Percentiles rank a stretch among this genome's conserved stretches.
phyloP scores from a whole-genome alignment of 2,888 invertebrate species.

The Zaprionus bogoriensis region DNA sequence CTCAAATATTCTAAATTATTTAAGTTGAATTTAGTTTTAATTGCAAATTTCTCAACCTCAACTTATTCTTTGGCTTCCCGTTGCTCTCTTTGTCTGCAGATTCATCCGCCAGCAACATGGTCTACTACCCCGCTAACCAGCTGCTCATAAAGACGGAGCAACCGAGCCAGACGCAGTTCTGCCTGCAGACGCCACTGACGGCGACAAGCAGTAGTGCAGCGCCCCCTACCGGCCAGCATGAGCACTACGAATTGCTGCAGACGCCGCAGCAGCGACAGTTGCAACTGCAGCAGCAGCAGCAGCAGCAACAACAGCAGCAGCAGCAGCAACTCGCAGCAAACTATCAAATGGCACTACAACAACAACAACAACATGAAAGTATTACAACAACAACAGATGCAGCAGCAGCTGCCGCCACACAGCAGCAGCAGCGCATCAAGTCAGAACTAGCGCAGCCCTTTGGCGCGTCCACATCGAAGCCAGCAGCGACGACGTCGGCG shows the following conservation, averaged over 20 bases:
- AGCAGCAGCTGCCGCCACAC: slow-evolving; percentile 12
- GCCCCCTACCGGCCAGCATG: slow-evolving; percentile 50
- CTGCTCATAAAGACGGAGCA: slow-evolving; percentile 82
- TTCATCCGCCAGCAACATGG: slow-evolving; percentile 80
- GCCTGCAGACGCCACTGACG: slow-evolving; percentile 62
- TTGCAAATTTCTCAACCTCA: neutral
- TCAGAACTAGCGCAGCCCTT: slow-evolving; percentile 48
- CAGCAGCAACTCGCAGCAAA: slow-evolving; percentile 39
- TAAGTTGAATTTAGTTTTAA: too few relatives aligned
- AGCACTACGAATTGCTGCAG: slow-evolving; percentile 64
- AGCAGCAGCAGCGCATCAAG: slow-evolving; percentile 56
- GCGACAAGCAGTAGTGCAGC: slow-evolving; percentile 19
- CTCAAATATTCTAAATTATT: too few relatives aligned
- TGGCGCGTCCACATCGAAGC: slow-evolving; percentile 12
- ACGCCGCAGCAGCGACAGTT: slow-evolving; percentile 67
- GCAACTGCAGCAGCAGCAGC: slow-evolving; percentile 69
- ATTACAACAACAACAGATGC: slow-evolving; percentile 35
- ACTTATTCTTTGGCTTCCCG: too few relatives aligned
- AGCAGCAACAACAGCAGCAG: slow-evolving; percentile 54
- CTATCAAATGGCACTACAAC: slow-evolving; percentile 56
- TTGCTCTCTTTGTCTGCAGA: slow-evolving; percentile 65
- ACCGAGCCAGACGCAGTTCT: slow-evolving; percentile 79
- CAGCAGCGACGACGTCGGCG: slow-evolving; percentile 13
- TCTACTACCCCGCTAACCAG: slow-evolving; percentile 82
- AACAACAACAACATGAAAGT: slow-evolving; percentile 51